Percentiles rank a stretch among this genome's conserved stretches.
These are phyloP conservation scores for Neocrepidodera transversa DNA, from an alignment of 2,888 invertebrate genomes.

Conservation along the genomic window DNA sequence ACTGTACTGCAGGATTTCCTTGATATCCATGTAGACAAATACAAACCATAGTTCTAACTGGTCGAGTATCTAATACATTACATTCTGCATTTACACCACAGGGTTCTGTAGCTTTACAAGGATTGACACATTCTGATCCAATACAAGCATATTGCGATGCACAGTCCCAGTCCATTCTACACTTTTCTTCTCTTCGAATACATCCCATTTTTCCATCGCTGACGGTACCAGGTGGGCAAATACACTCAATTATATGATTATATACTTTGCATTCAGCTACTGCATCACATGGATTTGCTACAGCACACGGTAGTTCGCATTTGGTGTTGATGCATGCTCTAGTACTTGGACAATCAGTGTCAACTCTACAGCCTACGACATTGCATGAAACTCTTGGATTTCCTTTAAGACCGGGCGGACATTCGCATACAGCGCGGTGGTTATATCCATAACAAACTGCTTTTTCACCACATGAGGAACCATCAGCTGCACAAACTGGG, in stretches of 20 bases:
- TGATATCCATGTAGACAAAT: slow-evolving; percentile 85
- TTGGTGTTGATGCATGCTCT: slow-evolving; percentile 83
- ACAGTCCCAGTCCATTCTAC: slow-evolving; percentile 82
- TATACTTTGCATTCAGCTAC: slow-evolving; percentile 74
- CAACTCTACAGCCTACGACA: slow-evolving; percentile 79
- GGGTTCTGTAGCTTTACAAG: slow-evolving; percentile 79
- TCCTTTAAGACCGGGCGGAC: slow-evolving; percentile 80
- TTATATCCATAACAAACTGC: slow-evolving; percentile 82
- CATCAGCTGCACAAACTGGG: slow-evolving; percentile 77
- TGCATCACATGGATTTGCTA: slow-evolving; percentile 71
- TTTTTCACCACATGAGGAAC: slow-evolving; percentile 75
- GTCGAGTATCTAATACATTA: slow-evolving; percentile 79
- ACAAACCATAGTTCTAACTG: slow-evolving; percentile 88
- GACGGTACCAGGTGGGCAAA: slow-evolving; percentile 79
- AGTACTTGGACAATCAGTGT: slow-evolving; percentile 81
- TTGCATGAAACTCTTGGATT: slow-evolving; percentile 81
- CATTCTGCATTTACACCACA: slow-evolving; percentile 84
- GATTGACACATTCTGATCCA: slow-evolving; percentile 81
- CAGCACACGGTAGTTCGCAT: slow-evolving; percentile 79
- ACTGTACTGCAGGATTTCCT: slow-evolving; percentile 86
- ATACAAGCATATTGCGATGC: slow-evolving; percentile 85
- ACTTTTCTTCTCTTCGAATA: slow-evolving; percentile 67
- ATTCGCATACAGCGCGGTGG: slow-evolving; percentile 84
- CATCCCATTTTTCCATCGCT: slow-evolving; percentile 72
- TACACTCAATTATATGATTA: slow-evolving; percentile 79